phyloP scores from a whole-genome alignment of 1,140 invertebrate species.

The Drosophila novamexicana region DNA sequence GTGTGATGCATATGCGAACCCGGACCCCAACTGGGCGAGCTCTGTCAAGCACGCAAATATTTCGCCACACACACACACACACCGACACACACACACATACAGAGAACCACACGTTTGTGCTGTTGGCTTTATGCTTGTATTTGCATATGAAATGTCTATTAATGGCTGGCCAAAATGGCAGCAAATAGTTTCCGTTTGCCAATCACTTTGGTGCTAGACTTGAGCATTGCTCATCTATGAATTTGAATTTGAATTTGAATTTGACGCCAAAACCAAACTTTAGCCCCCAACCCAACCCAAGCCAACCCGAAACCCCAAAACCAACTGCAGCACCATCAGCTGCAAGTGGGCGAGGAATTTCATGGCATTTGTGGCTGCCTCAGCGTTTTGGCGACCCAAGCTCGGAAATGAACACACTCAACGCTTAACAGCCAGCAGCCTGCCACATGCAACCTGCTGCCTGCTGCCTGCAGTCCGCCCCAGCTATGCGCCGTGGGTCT shows the following conservation, averaged over 20 bases:
- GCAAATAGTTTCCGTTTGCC: conserved; percentile 77
- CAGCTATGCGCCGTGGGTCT: conserved; percentile 9
- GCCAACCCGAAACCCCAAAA: conserved; percentile 10
- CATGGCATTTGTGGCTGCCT: conserved; percentile 31
- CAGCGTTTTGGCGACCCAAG: conserved; percentile 29
- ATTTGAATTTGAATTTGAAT: conserved; percentile 50
- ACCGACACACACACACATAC: neutral
- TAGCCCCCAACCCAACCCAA: neutral
- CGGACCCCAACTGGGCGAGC: conserved; percentile 38
- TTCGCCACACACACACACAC: conserved; percentile 34
- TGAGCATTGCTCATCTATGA: conserved; percentile 36
- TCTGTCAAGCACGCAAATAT: conserved; percentile 52
- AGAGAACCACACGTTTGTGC: conserved; percentile 16
- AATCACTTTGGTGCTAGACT: conserved; percentile 42
- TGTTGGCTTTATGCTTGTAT: conserved; percentile 42
- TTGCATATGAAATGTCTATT: conserved; percentile 79
- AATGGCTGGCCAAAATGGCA: conserved; percentile 68
- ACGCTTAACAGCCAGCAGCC: neutral
- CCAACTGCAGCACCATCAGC: conserved; percentile 14
- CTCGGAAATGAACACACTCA: conserved; percentile 79
- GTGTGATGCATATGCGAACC: conserved; percentile 68
- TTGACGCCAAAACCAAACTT: conserved; percentile 31
- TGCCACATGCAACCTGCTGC: neutral
- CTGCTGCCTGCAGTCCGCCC: conserved; percentile 1
- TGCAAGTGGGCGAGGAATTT: conserved; percentile 56